phyloP scores from a whole-genome alignment of 2,888 invertebrate species.

The Camponotus fellah region DNA sequence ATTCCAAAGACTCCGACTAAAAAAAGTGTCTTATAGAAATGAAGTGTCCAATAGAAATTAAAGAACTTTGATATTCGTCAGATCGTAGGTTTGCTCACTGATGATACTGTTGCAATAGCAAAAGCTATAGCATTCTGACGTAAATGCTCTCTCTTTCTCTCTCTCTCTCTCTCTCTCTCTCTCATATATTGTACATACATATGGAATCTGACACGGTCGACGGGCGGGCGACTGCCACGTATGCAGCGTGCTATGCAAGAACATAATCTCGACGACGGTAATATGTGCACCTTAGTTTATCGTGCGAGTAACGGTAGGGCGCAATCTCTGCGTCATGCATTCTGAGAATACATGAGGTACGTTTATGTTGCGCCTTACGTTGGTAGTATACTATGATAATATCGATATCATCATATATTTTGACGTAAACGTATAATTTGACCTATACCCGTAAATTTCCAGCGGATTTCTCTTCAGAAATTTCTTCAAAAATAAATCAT shows the following conservation, averaged over 20 bases:
- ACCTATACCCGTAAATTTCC: not conserved
- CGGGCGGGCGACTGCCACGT: slow-evolving; percentile 38
- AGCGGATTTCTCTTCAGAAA: not conserved
- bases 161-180: not conserved
- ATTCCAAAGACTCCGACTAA: not conserved
- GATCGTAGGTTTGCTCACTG: not conserved
- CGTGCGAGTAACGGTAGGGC: slow-evolving; percentile 80
- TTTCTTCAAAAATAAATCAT: not conserved
- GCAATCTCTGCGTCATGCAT: slow-evolving; percentile 78
- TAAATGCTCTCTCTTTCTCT: not conserved
- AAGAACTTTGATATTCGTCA: not conserved
- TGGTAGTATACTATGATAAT: slow-evolving; percentile 21
- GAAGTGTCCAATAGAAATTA: not conserved
- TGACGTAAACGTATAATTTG: not conserved
- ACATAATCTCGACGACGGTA: slow-evolving; percentile 56
- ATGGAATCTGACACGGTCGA: slow-evolving; percentile 57
- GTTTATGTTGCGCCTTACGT: slow-evolving; percentile 19
- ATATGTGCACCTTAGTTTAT: slow-evolving; percentile 71
- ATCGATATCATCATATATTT: not conserved
- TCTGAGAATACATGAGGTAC: slow-evolving; percentile 68
- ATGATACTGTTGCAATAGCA: slow-evolving; percentile 17
- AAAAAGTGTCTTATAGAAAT: too few relatives aligned
- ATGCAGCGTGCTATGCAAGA: slow-evolving; percentile 42
- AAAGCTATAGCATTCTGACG: slow-evolving; percentile 18
- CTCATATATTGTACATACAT: slow-evolving; percentile 14